Evolutionary conservation across 2,888 invertebrate species (phyloP).

Genomic region (Plutella xylostella): DNA sequence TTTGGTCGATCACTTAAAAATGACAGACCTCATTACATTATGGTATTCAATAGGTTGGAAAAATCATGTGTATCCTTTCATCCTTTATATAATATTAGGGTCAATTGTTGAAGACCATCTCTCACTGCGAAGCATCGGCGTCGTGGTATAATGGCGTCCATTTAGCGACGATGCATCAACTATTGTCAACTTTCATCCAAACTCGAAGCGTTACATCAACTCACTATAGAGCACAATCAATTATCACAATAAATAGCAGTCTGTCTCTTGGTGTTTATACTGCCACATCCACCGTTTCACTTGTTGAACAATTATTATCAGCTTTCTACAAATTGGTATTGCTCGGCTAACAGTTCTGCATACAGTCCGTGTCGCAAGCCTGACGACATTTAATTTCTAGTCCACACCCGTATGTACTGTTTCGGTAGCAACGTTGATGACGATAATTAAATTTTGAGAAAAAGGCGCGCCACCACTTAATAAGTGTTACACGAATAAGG

Average conservation of each 20-base stretch:
- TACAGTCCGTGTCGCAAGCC: conserved; percentile 27
- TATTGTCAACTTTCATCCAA: conserved; percentile 39
- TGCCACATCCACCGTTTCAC: conserved; percentile 19
- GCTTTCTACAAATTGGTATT: conserved; percentile 45
- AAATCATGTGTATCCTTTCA: conserved; percentile 13
- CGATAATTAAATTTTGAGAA: conserved; percentile 64
- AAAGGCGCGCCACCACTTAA: conserved; percentile 46
- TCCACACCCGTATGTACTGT: conserved; percentile 28
- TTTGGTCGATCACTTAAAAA: conserved; percentile 16
- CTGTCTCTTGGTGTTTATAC: conserved; percentile 9
- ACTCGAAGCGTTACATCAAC: conserved; percentile 37
- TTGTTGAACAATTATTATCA: conserved; percentile 38
- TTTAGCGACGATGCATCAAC: conserved; percentile 46
- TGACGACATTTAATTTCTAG: conserved; percentile 30
- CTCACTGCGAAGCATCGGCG: conserved; percentile 50
- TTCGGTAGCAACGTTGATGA: conserved; percentile 54
- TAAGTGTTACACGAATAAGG: conserved; percentile 57
- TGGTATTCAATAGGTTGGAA: conserved; percentile 25
- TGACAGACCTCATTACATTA: conserved; percentile 30
- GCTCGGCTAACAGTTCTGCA: conserved; percentile 46
- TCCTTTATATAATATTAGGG: conserved; percentile 28
- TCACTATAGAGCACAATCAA: conserved; percentile 49
- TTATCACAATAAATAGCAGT: conserved; percentile 30
- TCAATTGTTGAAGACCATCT: conserved; percentile 45
- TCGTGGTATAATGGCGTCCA: conserved; percentile 48